These are phyloP conservation scores for Ochropacha duplaris DNA, from an alignment of 2,888 invertebrate species.

Conservation along the genomic window DNA sequence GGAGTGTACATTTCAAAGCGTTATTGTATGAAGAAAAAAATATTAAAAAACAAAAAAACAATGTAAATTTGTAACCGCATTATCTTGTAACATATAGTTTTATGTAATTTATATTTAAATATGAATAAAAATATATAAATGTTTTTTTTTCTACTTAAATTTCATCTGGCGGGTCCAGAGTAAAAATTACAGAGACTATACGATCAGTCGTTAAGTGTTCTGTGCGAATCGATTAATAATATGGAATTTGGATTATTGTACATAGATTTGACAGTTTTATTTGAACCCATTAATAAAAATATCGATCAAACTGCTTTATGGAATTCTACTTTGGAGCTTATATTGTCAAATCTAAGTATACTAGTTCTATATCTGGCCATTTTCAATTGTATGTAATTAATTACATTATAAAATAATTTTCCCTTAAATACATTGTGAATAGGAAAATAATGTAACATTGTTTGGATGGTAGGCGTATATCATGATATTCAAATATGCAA, in stretches of 20 bases:
- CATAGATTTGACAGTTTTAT: not conserved
- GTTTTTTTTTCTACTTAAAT: constrained; percentile 34
- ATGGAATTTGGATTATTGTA: not conserved
- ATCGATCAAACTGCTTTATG: not conserved
- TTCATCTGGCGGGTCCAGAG: constrained; percentile 62
- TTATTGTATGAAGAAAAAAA: constrained; percentile 25
- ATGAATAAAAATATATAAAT: constrained; percentile 33
- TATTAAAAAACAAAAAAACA: constrained; percentile 19
- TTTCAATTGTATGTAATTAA: not conserved
- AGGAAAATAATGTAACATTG: not conserved
- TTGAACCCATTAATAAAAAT: not conserved
- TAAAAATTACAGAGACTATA: constrained; percentile 9
- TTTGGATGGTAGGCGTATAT: not conserved
- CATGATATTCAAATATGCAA: not conserved
- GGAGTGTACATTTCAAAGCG: constrained; percentile 25
- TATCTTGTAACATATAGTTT: constrained; percentile 66
- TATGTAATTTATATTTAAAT: constrained; percentile 50
- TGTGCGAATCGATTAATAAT: not conserved
- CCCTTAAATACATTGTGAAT: not conserved
- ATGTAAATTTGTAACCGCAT: constrained; percentile 55
- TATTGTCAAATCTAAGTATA: not conserved
- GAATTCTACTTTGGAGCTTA: too few species aligned
- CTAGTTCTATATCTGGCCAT: not conserved
- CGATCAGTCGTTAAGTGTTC: constrained; percentile 4
- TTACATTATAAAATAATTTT: not conserved